Evolutionary conservation across 2,888 invertebrate genomes (phyloP).

Genomic region (Lacanobia wlatinum): DNA sequence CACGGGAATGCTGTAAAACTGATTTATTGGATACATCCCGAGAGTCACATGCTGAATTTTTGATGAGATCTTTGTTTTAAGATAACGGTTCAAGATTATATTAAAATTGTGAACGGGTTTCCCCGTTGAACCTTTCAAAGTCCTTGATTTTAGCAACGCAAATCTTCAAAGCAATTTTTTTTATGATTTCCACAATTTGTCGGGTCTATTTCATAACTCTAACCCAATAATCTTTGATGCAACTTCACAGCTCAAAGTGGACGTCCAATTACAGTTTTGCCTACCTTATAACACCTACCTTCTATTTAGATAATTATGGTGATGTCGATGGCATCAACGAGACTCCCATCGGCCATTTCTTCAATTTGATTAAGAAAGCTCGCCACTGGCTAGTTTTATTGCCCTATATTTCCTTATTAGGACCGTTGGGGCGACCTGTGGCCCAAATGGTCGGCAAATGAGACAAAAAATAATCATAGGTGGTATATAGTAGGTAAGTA

Average conservation of each 20-base stretch:
- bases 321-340: constrained; percentile 60
- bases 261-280: background rate
- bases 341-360: constrained; percentile 79
- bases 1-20: constrained; percentile 90
- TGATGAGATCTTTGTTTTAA: constrained; percentile 88
- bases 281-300: constrained; percentile 1
- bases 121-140: background rate
- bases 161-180: background rate
- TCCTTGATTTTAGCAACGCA: background rate
- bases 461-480: constrained; percentile 41
- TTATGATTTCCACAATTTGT: background rate
- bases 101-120: constrained; percentile 11
- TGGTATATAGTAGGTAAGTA: background rate
- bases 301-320: constrained; percentile 61
- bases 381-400: constrained; percentile 84
- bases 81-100: constrained; percentile 75
- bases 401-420: constrained; percentile 89
- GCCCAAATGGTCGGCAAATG: constrained; percentile 53
- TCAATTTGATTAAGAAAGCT: constrained; percentile 87
- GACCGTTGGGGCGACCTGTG: constrained; percentile 71
- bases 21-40: constrained; percentile 90
- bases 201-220: background rate
- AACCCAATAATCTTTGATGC: background rate
- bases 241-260: background rate
- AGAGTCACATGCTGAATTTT: constrained; percentile 89